Evolutionary conservation across 2,888 invertebrate species (phyloP).

Genomic region (Dolichomitus sp.): DNA sequence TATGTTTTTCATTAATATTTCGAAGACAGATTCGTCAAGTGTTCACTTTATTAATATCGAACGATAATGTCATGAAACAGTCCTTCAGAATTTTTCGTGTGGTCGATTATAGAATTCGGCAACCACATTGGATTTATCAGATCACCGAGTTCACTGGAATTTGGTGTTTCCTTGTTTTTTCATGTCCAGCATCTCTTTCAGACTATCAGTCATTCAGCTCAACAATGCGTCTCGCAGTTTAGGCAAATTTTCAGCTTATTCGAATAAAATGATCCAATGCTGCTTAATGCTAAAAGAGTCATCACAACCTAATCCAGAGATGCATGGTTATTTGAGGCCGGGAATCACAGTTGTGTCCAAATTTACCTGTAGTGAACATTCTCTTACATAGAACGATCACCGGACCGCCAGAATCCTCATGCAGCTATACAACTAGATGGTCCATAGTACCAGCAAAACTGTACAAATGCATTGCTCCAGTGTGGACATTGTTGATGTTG

Average conservation of each 20-base stretch:
- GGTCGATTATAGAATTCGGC: no score
- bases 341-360: conserved; percentile 41
- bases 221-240: conserved; percentile 75
- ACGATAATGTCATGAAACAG: no score
- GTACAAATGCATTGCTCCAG: conserved; percentile 8
- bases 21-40: no score
- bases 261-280: conserved; percentile 59
- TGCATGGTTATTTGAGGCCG: conserved; percentile 21
- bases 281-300: conserved; percentile 57
- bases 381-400: conserved; percentile 10
- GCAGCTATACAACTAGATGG: neutral
- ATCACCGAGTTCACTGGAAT: no score
- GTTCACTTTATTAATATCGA: no score
- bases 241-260: conserved; percentile 57
- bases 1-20: no score
- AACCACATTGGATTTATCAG: no score
- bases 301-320: conserved; percentile 45
- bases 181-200: neutral
- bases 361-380: conserved; percentile 33
- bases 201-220: conserved; percentile 75
- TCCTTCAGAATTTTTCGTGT: no score
- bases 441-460: neutral
- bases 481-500: neutral
- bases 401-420: neutral
- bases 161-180: no score